Evolutionary conservation across 2,888 invertebrate genomes (phyloP), one percentile per base, ranked within the genome.

Genomic region (Calameuta pallipes): DNA sequence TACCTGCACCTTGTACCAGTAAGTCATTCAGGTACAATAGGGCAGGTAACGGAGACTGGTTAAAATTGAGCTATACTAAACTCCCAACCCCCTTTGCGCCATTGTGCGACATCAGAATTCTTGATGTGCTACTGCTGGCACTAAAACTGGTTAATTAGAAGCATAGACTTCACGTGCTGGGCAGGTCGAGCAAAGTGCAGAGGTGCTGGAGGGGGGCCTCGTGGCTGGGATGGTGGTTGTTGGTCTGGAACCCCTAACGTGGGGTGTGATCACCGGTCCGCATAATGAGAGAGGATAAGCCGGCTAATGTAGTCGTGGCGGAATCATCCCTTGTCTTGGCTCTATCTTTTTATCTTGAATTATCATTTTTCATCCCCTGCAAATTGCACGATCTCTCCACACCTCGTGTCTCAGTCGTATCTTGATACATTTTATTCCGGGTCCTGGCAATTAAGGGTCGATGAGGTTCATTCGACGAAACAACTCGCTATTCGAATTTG

Each of bases 241-340:
- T 56, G 56, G 23, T 56, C 56, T 6, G 56, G 56, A 56, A 56
- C 56, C 56, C 23, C 56, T 56, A 56, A 56, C 56, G 77, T 76
- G 78, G 73, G 75, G 81, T 82, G 82, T 77, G 85, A 86, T 85
- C 86, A 85, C 83, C 83, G 82, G 82, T 80, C 81, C 84, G 84
- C 85, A 86, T 86, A 86, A 86, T 85, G 86, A 86, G 86, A 80
- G 86, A 81, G 86, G 86, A 86, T 86, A 86, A 86, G 85, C 86
- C 80, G 80, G 78, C 81, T 86, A 86, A 86, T 86, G 86, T 85
- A 86, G 85, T 85, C 84, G 84, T 78, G 82, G 83, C 79, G 74
- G 86, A 85, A 84, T 56, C 83, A 84, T 80, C 81, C 82, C 80
- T 78, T 82, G 80, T 56, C 80, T 76, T 78, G 78, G 76, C n/a